Base-by-base conservation (phyloP, 2,888 invertebrate species). In the Herminia tarsipennalis region DNA sequence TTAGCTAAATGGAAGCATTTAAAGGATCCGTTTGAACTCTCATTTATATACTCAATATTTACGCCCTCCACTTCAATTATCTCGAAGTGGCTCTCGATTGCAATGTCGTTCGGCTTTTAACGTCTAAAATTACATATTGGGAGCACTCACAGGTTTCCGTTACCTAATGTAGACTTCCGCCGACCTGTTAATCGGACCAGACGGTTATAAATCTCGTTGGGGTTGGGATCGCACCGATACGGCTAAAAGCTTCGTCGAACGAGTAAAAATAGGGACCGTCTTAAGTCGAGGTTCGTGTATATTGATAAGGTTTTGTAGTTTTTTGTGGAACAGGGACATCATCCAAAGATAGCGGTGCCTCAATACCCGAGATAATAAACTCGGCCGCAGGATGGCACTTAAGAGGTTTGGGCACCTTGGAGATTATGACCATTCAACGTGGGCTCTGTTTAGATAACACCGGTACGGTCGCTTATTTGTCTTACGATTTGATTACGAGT, bases 231-330 rank as follows among this genome's bases (percentile, higher is more conserved):
- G 78, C 67, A 62, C 73, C 72, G 88, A 89, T 91, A 89, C 78
- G 84, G 83, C 73, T 90, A 86, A 90, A 88, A 90, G 89, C 85
- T 80, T 85, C 81, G 79, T 60, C 69, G 81, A 76, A 75, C 59
- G 65, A 74, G 76, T 85, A 82, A 86, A 88, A 88, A 86, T 87
- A 83, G 81, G 81, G 83, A 65, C 78, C 79, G 77, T 68, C 73
- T 76, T 89, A 91, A 91, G 89, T 87, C 76, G 79, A 85, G 84
- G 86, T 88, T 81, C 88, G 83, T 91, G 91, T 91, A 77, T 69
- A 41, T 69, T 84, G 91, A 91, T 91, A 91, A 90, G 88, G 76
- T 80, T 77, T 78, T 76, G 81, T 79, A 81, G 84, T 89, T 89
- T n/a, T 90, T 90, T 90, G 83, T 90, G 78, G 76, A 77, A 76